Evolutionary conservation across 1,140 invertebrate genomes (phyloP), one percentile per base, ranked within the genome.

Genomic region (Conus ventricosus): DNA sequence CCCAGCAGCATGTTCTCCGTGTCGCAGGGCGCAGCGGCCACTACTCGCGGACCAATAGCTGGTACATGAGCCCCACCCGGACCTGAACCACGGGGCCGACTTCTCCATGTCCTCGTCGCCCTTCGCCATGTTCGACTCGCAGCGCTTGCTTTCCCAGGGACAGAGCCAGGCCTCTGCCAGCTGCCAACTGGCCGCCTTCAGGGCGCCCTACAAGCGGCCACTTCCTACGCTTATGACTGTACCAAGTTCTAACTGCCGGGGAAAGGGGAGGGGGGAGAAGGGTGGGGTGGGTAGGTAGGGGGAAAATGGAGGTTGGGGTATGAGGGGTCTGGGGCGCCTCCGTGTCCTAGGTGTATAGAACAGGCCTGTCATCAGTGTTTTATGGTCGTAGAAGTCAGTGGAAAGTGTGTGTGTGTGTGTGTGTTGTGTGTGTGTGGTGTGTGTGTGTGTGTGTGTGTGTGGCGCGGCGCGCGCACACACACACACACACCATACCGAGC

Each of bases 121-220:
- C 60, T 88, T 93, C 84, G 92, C 92, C 85, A 92, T 94, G 90
- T 92, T 93, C 83, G 94, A 94, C 63, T 93, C 91, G 60, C 93
- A 94, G 86, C 90, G 92, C 85, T 90, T 92, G 81, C 87, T 92
- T 0, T 86, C 89, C 78, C 92, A 92, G 81, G 87, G 91, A 23
- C 93, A 93, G 83, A 81, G 86, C n/a, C 91, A 91, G 67, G 87
- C 83, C 25, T 87, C 91, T 23, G 90, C 93, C 5, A 94, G 94
- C 86, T 94, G 94, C 81, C 94, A 94, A 84, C 91, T 94, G 8
- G 92, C 94, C 0, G 91, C 94, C n/a, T 94, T 94, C 88, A 85
- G 93, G 85, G 86, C 91, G 15, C 91, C 92, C 0, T 94, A 94
- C 88, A 94, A 94, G 84, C 93, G 23, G 53, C 91, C 1, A 63